phyloP scores from a whole-genome alignment of 2,113 vertebrate species.

The Cinclus mexicanus region DNA sequence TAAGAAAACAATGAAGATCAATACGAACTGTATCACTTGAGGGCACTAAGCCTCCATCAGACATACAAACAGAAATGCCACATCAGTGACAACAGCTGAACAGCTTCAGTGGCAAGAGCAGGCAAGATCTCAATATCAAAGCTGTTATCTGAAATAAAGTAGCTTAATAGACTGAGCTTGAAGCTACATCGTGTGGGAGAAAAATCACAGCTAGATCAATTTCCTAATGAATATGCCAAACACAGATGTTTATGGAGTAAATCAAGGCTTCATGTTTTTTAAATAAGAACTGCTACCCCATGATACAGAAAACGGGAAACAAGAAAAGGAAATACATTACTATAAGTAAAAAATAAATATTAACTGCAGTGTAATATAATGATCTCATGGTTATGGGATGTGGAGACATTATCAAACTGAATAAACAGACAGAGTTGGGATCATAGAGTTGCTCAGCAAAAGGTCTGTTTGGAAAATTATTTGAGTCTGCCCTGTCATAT shows the following conservation, averaged over 20 bases:
- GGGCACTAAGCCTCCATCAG: neutral
- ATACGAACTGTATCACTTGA: neutral
- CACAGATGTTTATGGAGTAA: neutral
- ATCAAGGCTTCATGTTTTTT: neutral
- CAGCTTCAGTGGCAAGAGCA: neutral
- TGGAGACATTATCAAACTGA: neutral
- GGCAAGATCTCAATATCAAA: neutral
- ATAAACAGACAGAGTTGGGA: neutral
- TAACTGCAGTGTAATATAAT: neutral
- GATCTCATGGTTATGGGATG: neutral
- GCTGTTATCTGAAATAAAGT: neutral
- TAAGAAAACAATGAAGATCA: neutral
- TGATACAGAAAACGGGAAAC: neutral
- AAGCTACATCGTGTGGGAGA: neutral
- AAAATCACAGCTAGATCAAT: neutral
- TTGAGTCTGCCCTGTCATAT: neutral
- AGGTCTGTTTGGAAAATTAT: neutral
- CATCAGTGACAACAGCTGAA: neutral
- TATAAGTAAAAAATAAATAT: neutral
- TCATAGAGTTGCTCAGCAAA: neutral
- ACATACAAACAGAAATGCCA: neutral
- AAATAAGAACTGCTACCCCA: neutral
- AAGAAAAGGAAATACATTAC: neutral
- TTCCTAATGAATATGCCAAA: neutral
- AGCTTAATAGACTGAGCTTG: neutral